These are phyloP conservation scores for Zaprionus gabonicus DNA, from an alignment of 1,140 invertebrate species.

Conservation along the genomic window DNA sequence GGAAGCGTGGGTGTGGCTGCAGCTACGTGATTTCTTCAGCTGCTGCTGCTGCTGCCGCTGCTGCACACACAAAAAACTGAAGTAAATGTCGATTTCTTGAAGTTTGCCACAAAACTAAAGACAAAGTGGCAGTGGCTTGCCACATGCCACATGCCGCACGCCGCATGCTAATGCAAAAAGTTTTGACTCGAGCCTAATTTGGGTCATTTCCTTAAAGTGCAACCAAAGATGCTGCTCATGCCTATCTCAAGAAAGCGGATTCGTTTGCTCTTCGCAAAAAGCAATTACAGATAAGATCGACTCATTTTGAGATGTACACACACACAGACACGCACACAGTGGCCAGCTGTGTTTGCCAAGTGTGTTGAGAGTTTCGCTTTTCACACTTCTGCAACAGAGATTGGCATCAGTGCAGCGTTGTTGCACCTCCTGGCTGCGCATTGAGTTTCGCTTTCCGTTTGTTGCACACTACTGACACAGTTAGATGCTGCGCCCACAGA, in stretches of 20 bases:
- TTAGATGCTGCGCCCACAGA: constrained; percentile 57
- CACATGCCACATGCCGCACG: constrained; percentile 26
- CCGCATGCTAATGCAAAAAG: constrained; percentile 70
- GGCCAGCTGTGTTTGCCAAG: constrained; percentile 64
- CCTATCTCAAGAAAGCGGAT: constrained; percentile 48
- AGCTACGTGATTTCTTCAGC: constrained; percentile 63
- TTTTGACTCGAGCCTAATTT: constrained; percentile 70
- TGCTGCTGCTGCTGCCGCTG: background rate
- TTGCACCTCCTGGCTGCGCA: constrained; percentile 34
- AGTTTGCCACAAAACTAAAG: constrained; percentile 59
- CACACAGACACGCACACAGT: background rate
- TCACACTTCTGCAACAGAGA: constrained; percentile 64
- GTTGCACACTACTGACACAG: constrained; percentile 75
- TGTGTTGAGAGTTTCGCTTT: constrained; percentile 73
- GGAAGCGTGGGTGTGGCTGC: constrained; percentile 53
- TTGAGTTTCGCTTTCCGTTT: constrained; percentile 76
- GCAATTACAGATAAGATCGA: constrained; percentile 80
- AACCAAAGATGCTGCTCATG: constrained; percentile 33
- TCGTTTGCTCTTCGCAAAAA: constrained; percentile 54
- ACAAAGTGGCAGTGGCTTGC: constrained; percentile 50
- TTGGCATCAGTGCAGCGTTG: constrained; percentile 38
- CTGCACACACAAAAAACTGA: constrained; percentile 15
- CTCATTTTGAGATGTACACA: constrained; percentile 55
- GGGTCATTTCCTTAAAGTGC: constrained; percentile 80
- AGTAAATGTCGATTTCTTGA: constrained; percentile 70